These are phyloP conservation scores for Allolobophora icterica DNA, from an alignment of 2,888 invertebrate genomes.

Conservation along the genomic window DNA sequence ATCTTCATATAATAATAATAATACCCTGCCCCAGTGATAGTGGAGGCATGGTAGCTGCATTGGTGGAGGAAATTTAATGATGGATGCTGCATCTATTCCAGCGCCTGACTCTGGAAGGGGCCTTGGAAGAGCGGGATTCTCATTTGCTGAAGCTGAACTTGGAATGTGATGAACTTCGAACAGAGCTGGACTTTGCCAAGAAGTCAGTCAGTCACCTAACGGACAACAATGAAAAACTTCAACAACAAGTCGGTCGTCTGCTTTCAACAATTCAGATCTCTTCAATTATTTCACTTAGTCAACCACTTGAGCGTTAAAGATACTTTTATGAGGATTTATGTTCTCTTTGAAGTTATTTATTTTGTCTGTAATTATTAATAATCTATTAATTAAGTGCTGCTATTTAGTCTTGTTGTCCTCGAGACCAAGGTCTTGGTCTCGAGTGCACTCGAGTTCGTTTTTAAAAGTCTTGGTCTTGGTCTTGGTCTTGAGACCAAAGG, in stretches of 20 bases:
- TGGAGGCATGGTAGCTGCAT: too few species aligned
- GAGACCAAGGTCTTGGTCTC: too few species aligned
- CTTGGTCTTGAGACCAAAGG: too few species aligned
- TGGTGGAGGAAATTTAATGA: background rate
- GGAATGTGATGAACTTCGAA: background rate
- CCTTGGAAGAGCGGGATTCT: background rate
- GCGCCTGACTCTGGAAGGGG: conserved; percentile 1
- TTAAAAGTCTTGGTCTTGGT: too few species aligned
- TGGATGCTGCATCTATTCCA: background rate
- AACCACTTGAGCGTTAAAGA: background rate
- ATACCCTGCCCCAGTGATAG: too few species aligned
- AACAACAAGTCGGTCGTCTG: background rate
- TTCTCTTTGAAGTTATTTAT: too few species aligned
- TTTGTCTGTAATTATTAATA: too few species aligned
- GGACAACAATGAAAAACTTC: background rate
- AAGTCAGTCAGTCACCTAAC: background rate
- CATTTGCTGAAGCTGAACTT: conserved; percentile 20
- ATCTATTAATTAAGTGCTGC: too few species aligned
- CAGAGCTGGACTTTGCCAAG: conserved; percentile 20
- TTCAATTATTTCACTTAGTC: background rate
- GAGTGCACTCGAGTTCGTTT: too few species aligned
- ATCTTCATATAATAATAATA: too few species aligned
- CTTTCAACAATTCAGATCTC: background rate
- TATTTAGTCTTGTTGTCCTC: too few species aligned
- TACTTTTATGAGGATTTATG: background rate